Percentiles rank a stretch among this genome's conserved stretches.
Evolutionary conservation across 2,888 invertebrate species (phyloP).

Genomic region (Cheilosia soror): DNA sequence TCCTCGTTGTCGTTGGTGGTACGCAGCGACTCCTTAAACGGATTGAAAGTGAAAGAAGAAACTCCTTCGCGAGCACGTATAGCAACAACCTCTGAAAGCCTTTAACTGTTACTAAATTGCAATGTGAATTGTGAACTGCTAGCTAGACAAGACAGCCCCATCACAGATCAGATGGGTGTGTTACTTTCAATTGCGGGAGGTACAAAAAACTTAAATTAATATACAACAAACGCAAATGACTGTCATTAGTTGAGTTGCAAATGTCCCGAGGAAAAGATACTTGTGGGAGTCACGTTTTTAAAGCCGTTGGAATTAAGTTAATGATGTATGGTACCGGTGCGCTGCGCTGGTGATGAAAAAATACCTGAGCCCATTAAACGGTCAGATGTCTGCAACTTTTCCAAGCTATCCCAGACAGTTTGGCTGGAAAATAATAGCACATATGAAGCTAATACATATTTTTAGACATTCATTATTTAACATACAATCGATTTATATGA

Average conservation of each 20-base stretch:
- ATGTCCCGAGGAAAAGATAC: slow-evolving; percentile 48
- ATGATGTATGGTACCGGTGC: slow-evolving; percentile 60
- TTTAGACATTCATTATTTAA: background rate
- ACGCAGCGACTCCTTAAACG: slow-evolving; percentile 62
- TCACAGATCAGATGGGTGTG: slow-evolving; percentile 62
- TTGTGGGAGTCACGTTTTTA: slow-evolving; percentile 72
- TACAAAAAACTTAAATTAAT: slow-evolving; percentile 64
- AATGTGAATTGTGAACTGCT: slow-evolving; percentile 35
- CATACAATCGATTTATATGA: background rate
- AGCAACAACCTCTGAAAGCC: slow-evolving; percentile 36
- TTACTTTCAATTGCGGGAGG: slow-evolving; percentile 67
- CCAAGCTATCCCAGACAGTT: slow-evolving; percentile 33
- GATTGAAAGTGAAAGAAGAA: slow-evolving; percentile 71
- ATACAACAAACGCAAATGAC: slow-evolving; percentile 65
- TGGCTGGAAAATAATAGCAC: slow-evolving; percentile 14
- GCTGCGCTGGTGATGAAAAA: slow-evolving; percentile 29
- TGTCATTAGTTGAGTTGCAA: slow-evolving; percentile 65
- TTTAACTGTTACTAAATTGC: slow-evolving; percentile 52
- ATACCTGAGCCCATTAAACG: slow-evolving; percentile 57
- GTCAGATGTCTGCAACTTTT: slow-evolving; percentile 53
- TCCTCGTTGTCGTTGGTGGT: slow-evolving; percentile 21
- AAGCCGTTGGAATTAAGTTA: slow-evolving; percentile 66
- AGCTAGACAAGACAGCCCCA: slow-evolving; percentile 43
- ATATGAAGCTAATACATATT: background rate
- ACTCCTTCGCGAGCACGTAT: slow-evolving; percentile 50